Evolutionary conservation across 2,888 invertebrate genomes (phyloP).

Genomic region (Tenthredo mesomela): DNA sequence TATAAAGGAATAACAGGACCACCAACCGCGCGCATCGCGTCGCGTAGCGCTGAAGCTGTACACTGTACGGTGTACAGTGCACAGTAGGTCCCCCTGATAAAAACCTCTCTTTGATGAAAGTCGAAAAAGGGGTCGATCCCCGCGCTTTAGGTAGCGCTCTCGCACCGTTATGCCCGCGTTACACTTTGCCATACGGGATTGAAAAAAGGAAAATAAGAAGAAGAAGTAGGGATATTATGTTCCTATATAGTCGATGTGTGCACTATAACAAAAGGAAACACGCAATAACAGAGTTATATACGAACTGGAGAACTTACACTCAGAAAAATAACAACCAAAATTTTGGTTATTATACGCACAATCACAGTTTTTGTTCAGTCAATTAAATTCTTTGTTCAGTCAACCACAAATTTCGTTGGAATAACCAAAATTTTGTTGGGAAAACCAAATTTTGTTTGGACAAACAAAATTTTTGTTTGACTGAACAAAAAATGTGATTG

Average conservation of each 20-base stretch:
- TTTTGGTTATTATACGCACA: too few species aligned
- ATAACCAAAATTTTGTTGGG: too few species aligned
- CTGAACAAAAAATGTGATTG: too few species aligned
- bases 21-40: neutral
- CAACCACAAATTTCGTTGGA: too few species aligned
- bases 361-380: too few species aligned
- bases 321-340: too few species aligned
- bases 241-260: too few species aligned
- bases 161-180: neutral
- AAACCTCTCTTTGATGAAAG: neutral
- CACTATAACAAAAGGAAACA: too few species aligned
- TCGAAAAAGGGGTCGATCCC: conserved; percentile 21
- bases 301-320: neutral
- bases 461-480: too few species aligned
- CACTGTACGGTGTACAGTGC: neutral
- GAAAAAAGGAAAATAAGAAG: neutral
- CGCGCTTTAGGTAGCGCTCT: neutral
- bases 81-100: neutral
- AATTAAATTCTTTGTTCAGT: too few species aligned
- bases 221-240: neutral
- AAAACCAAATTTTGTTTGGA: too few species aligned
- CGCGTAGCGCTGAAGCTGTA: neutral
- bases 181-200: neutral
- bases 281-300: neutral
- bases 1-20: conserved; percentile 28